phyloP scores from a whole-genome alignment of 2,113 vertebrate species.

The Lanius collurio region DNA sequence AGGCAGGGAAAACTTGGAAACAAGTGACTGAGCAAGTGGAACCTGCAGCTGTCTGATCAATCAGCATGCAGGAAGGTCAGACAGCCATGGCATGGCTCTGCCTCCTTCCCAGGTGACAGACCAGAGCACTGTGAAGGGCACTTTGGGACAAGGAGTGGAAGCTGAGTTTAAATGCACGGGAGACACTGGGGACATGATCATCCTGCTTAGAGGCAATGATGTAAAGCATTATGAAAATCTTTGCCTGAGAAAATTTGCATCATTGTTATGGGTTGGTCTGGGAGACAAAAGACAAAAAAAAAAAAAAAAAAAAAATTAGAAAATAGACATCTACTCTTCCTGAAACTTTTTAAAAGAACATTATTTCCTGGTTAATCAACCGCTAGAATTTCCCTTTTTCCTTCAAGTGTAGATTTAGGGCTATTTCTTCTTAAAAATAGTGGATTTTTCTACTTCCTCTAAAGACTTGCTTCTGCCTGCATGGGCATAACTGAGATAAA shows the following conservation, averaged over 20 bases:
- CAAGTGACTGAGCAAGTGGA: neutral
- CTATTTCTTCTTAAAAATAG: neutral
- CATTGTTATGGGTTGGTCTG: neutral
- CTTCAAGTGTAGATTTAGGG: neutral
- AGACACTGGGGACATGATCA: neutral
- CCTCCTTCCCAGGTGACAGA: neutral
- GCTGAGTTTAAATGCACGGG: neutral
- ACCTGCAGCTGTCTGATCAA: neutral
- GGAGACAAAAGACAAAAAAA: neutral
- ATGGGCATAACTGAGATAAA: neutral
- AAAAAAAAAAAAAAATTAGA: neutral
- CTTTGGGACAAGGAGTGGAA: neutral
- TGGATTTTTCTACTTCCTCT: fast-evolving
- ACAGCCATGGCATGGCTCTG: neutral
- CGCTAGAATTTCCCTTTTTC: neutral
- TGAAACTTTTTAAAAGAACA: neutral
- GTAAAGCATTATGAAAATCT: neutral
- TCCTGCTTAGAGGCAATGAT: neutral
- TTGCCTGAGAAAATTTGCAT: neutral
- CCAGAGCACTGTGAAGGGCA: neutral
- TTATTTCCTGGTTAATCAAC: neutral
- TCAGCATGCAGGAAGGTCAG: neutral
- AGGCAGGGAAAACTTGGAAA: neutral
- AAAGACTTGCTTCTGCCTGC: neutral
- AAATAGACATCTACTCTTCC: neutral